Evolutionary conservation across 2,888 invertebrate species (phyloP).

Genomic region (Ectemnius lituratus): DNA sequence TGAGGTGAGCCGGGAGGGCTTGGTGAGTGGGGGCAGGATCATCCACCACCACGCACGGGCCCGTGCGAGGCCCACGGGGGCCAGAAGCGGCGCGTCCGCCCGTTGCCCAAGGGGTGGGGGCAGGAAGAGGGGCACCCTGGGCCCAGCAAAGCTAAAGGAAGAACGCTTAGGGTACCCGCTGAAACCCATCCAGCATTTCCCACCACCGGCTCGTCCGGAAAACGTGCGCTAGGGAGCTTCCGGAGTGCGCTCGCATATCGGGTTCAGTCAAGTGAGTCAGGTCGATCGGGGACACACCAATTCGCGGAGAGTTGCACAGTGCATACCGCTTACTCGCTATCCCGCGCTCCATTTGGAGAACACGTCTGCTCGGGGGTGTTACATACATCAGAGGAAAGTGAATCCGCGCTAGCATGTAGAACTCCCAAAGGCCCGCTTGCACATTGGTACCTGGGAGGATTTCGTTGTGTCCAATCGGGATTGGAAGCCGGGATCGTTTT

Average conservation of each 20-base stretch:
- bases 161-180: conserved; percentile 55
- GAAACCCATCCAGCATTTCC: conserved; percentile 65
- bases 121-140: conserved; percentile 65
- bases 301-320: neutral
- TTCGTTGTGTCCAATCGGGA: conserved; percentile 7
- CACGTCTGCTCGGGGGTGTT: conserved; percentile 4
- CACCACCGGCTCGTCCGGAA: conserved; percentile 68
- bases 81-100: conserved; percentile 67
- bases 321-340: too few relatives aligned
- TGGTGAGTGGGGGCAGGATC: conserved; percentile 56
- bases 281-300: conserved; percentile 36
- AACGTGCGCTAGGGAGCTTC: conserved; percentile 63
- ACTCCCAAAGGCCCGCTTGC: too few relatives aligned
- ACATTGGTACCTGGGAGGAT: too few relatives aligned
- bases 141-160: conserved; percentile 50
- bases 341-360: conserved; percentile 1
- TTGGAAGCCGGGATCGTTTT: neutral
- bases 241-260: conserved; percentile 55
- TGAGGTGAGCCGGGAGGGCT: conserved; percentile 46
- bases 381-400: too few relatives aligned
- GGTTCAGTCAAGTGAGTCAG: conserved; percentile 61
- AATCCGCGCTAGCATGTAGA: too few relatives aligned
- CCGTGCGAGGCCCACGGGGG: conserved; percentile 59
- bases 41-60: conserved; percentile 71
- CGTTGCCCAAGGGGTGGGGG: conserved; percentile 59